Evolutionary conservation across 2,113 vertebrate species (phyloP).

Genomic region (Noctilio leporinus): DNA sequence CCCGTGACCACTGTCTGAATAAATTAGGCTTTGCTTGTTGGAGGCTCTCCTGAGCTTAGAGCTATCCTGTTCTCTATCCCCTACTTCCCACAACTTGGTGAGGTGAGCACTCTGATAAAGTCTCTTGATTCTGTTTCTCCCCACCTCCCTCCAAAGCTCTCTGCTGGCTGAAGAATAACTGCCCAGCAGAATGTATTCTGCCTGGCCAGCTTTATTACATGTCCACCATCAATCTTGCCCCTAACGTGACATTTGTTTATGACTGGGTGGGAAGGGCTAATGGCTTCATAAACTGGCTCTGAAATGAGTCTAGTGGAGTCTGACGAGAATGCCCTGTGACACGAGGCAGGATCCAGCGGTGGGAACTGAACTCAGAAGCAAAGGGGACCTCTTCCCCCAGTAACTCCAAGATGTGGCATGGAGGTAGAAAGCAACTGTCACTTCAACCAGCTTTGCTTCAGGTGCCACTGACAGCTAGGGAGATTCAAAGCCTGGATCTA

Average conservation of each 20-base stretch:
- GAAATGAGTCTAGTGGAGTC: slow-evolving; percentile 53
- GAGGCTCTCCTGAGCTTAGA: slow-evolving; percentile 60
- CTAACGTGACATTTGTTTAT: slow-evolving; percentile 96
- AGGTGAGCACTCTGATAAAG: slow-evolving; percentile 79
- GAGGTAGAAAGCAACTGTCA: background rate
- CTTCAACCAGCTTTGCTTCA: background rate
- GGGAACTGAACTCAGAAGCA: background rate
- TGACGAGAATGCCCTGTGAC: background rate
- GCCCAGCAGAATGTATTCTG: slow-evolving; percentile 90
- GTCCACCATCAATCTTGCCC: slow-evolving; percentile 90
- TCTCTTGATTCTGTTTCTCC: slow-evolving; percentile 81
- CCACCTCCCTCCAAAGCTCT: slow-evolving; percentile 75
- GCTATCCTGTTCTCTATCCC: slow-evolving; percentile 22
- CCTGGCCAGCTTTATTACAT: slow-evolving; percentile 81
- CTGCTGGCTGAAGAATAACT: slow-evolving; percentile 89
- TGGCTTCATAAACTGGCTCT: slow-evolving; percentile 80
- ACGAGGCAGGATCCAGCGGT: background rate
- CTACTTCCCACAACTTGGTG: slow-evolving; percentile 1
- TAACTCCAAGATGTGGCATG: background rate
- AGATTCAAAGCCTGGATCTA: background rate
- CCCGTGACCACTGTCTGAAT: slow-evolving; percentile 47
- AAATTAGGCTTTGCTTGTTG: slow-evolving; percentile 59
- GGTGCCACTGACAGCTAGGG: background rate
- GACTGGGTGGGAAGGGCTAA: slow-evolving; percentile 84
- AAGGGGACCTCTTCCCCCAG: background rate